These are phyloP conservation scores for Euzetes globulus DNA, from an alignment of 2,888 invertebrate species.

Conservation along the genomic window DNA sequence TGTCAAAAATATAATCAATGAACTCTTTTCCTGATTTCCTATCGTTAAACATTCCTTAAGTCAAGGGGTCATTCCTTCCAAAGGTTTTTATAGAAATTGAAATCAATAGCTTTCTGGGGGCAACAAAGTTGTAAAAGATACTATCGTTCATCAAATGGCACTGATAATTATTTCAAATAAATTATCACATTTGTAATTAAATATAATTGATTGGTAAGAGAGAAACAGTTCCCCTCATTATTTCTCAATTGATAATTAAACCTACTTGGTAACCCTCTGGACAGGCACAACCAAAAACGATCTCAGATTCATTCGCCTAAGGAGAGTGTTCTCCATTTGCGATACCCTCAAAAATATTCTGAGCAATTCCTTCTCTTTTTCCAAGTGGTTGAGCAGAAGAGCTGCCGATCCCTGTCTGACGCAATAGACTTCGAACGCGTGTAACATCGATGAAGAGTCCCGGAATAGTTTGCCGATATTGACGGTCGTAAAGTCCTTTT, in stretches of 20 bases:
- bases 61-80: no score
- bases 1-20: no score
- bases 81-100: no score
- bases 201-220: no score
- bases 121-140: no score
- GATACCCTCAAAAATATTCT: constrained; percentile 89
- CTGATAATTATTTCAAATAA: no score
- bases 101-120: no score
- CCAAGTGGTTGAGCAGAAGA: constrained; percentile 73
- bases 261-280: constrained; percentile 80
- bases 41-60: no score
- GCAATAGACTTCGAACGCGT: constrained; percentile 90
- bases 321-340: constrained; percentile 88
- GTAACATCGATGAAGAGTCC: constrained; percentile 78
- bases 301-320: constrained; percentile 89
- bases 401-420: constrained; percentile 82
- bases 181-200: neutral
- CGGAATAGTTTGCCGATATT: constrained; percentile 83
- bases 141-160: no score
- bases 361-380: constrained; percentile 87
- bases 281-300: constrained; percentile 98
- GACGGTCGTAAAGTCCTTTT: constrained; percentile 67
- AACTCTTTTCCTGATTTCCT: no score
- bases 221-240: no score
- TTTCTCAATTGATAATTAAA: no score